Evolutionary conservation across 2,113 vertebrate genomes (phyloP).

Genomic region (Neomonachus schauinslandi): DNA sequence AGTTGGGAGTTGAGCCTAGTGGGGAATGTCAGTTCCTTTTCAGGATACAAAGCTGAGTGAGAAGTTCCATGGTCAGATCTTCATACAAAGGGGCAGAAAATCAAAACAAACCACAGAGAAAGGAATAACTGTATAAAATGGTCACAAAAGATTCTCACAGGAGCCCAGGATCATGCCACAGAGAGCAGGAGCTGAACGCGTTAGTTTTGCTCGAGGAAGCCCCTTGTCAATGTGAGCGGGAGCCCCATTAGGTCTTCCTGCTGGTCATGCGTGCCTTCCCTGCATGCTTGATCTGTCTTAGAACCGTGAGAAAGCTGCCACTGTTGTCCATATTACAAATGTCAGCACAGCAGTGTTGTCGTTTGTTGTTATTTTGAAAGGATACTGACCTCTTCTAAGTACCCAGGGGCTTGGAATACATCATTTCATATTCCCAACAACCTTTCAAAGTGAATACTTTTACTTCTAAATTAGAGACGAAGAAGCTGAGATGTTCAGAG

Average conservation of each 20-base stretch:
- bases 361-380: not conserved
- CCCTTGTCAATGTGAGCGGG: not conserved
- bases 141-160: conserved; percentile 2
- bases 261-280: not conserved
- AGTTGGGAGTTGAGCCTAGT: conserved; percentile 28
- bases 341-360: not conserved
- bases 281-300: fast-evolving
- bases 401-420: not conserved
- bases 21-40: conserved; percentile 74
- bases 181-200: not conserved
- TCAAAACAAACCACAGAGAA: conserved; percentile 55
- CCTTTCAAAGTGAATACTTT: not conserved
- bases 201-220: not conserved
- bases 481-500: not conserved
- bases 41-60: conserved; percentile 74
- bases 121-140: not conserved
- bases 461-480: not conserved
- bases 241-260: fast-evolving
- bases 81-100: conserved; percentile 69
- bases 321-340: fast-evolving
- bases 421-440: not conserved
- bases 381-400: not conserved
- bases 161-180: not conserved
- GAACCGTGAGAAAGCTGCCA: not conserved
- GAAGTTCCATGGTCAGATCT: conserved; percentile 47